These are phyloP conservation scores for Echinometra lucunter DNA, from an alignment of 53 echinoderm and acorn worm genomes.

Conservation along the genomic window DNA sequence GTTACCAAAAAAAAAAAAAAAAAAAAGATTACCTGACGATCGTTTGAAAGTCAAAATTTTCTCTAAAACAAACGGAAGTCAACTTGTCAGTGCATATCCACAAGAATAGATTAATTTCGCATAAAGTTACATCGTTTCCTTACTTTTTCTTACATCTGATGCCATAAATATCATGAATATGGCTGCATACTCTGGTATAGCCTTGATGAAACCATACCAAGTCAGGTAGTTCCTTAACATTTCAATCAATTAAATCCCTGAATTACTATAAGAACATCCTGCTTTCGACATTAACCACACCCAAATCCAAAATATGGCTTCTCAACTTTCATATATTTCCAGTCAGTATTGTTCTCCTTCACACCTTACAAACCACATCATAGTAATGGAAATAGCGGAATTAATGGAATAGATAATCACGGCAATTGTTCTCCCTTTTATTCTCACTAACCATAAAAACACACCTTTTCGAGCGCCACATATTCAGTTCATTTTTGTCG, in stretches of 20 bases:
- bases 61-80: no score
- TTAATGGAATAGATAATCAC: slow-evolving; percentile 15
- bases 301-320: neutral
- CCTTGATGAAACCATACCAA: neutral
- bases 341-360: neutral
- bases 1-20: no score
- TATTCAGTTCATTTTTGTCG: neutral
- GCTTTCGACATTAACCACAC: neutral
- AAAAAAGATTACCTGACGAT: no score
- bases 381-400: neutral
- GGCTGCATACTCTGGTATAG: no score
- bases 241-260: neutral
- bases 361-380: slow-evolving; percentile 2
- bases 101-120: no score
- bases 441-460: neutral
- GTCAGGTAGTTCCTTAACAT: neutral
- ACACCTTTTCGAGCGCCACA: neutral
- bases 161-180: no score
- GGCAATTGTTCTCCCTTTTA: neutral
- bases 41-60: no score
- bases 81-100: no score
- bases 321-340: neutral
- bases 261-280: neutral
- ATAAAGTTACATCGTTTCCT: no score
- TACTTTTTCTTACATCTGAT: no score